Evolutionary conservation across 2,888 invertebrate species (phyloP).

Genomic region (Pollenia angustigena): DNA sequence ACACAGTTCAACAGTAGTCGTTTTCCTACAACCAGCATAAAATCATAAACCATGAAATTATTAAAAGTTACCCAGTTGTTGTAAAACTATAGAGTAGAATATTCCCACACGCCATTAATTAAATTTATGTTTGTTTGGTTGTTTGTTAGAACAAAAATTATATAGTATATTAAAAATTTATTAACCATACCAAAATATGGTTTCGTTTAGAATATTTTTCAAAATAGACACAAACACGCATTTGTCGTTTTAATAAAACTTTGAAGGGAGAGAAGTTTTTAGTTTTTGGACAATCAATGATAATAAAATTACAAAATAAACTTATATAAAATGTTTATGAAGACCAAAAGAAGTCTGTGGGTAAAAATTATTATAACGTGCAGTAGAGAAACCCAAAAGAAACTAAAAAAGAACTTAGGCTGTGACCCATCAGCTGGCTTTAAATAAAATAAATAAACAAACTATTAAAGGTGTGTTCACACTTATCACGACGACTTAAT

Average conservation of each 20-base stretch:
- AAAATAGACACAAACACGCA: too few relatives aligned
- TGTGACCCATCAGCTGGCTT: too few relatives aligned
- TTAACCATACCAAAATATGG: constrained; percentile 29
- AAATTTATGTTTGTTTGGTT: neutral
- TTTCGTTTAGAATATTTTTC: too few relatives aligned
- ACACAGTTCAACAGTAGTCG: neutral
- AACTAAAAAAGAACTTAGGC: too few relatives aligned
- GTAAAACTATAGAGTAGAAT: neutral
- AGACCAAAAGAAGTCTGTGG: neutral
- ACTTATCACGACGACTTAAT: too few relatives aligned
- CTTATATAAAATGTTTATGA: neutral
- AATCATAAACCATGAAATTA: constrained; percentile 70
- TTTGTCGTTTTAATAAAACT: too few relatives aligned
- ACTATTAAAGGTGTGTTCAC: too few relatives aligned
- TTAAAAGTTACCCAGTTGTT: constrained; percentile 8
- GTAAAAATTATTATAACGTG: too few relatives aligned
- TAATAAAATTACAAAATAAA: constrained; percentile 5
- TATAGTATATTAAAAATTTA: constrained; percentile 29
- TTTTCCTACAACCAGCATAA: constrained; percentile 46
- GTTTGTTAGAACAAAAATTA: neutral
- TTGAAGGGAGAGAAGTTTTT: constrained; percentile 9
- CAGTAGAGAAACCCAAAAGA: too few relatives aligned
- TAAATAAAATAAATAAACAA: too few relatives aligned
- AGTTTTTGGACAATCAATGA: constrained; percentile 45
- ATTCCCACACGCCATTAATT: constrained; percentile 23